Base-by-base conservation (phyloP, 2,888 invertebrate genomes). In the Campoplex capitator region DNA sequence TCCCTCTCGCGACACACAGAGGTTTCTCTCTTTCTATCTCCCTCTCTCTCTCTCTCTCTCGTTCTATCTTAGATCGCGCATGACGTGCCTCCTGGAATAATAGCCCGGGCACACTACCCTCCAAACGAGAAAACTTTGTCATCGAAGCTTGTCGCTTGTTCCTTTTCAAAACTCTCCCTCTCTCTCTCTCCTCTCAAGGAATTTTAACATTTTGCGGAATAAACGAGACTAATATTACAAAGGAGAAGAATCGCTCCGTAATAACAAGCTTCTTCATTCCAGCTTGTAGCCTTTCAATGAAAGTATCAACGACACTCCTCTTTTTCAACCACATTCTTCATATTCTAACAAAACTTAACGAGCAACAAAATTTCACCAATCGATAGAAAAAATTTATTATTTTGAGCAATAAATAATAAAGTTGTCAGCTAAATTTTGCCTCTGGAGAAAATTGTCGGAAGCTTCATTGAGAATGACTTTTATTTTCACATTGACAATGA, bases 61-160 rank as follows among this genome's bases (percentile, higher is more conserved):
- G 32, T 23, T 81, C 81, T 86, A 86, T 85, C 89, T 79, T 84
- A 88, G 88, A 88, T 81, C 84, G 82, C 81, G 76, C 70, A 84
- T 84, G 85, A 83, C 84, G 42, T 78, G 62, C 51, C 75, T 78
- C 65, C 28, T 71, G 38, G 83, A 85, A 88, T 88, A 89, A 87
- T 86, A 88, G 74, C 67, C 62, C 76, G 48, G 35, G 42, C 51
- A n/a, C 56, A 51, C 65, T 45, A 58, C 62, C 51, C 48, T 28
- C 51, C 42, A 76, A 76, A 81, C 56, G 68, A 75, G 76, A 71
- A 85, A 85, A 85, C 78, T 85, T 85, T 78, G 82, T 78, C 78
- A 82, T 82, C 85, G 74, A 81, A 77, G 74, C 82, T 85, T 62
- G 42, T 23, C 75, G 68, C 45, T 18, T 23, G 42, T 65, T 45